Evolutionary conservation across 2,888 invertebrate genomes (phyloP), one percentile per base, ranked within the genome.

Genomic region (Agonum fuliginosum): DNA sequence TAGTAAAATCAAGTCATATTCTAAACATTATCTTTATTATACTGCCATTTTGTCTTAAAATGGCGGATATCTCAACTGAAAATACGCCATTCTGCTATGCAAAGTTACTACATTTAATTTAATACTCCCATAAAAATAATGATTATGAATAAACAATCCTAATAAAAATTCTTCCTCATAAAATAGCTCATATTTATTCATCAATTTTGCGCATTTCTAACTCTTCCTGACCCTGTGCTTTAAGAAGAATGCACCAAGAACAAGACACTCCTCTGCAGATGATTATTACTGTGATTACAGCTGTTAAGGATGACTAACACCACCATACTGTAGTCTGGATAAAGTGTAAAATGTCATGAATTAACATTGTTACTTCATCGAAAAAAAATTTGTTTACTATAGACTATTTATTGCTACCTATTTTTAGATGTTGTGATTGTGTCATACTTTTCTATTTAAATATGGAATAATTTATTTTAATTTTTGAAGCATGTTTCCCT

Each of bases 291-390:
- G 8, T 62, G 58, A 62, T 62, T 62, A 62, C 58, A 62, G 58
- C 27, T 30, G 58, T 62, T 58, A 17, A 30, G 12, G 8, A 62
- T 62, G 58, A 62, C 58, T 62, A 62, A 62, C 30, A 30, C 58
- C 30, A 27, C 24, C n/a, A n/a, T n/a, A n/a, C n/a, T n/a, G n/a
- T n/a, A n/a, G n/a, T 12, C 37, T 37, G 37, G 12, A 37, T n/a
- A 3, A n/a, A n/a, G 3, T 37, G 46, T 30, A 12, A 62, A 62
- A 62, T 62, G 58, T 62, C 58, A 62, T 62, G 58, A 62, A 62
- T 30, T 62, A 54, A 30, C 27, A 14, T 30, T 10, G 30, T 62
- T 62, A 62, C 58, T 30, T 62, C 58, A 62, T 62, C 58, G 30
- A 27, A 62, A 12, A n/a, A n/a, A n/a, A n/a, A n/a, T n/a, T n/a